These are phyloP conservation scores for Grammomys dolichurus DNA, from an alignment of 2,113 vertebrate species.

Conservation along the genomic window DNA sequence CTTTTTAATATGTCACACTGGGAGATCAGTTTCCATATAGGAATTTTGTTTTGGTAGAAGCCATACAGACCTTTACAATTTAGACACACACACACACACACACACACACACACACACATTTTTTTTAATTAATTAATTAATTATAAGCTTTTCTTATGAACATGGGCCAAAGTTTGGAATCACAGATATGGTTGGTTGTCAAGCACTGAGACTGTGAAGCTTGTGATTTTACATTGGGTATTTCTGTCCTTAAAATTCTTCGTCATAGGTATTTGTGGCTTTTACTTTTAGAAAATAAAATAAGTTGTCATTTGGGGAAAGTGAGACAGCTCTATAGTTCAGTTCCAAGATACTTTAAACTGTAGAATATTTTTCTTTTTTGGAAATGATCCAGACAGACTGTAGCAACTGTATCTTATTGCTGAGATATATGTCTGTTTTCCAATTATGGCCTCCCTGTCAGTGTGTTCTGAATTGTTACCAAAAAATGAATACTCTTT, in stretches of 20 bases:
- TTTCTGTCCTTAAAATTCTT: constrained; percentile 63
- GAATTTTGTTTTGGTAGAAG: neutral
- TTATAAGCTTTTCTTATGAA: constrained; percentile 8
- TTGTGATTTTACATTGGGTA: constrained; percentile 27
- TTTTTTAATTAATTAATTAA: too few relatives aligned
- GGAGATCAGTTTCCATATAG: neutral
- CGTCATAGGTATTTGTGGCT: neutral
- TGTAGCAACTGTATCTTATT: constrained; percentile 32
- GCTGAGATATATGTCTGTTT: constrained; percentile 59
- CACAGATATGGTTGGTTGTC: neutral
- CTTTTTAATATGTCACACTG: neutral
- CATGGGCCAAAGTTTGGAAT: neutral
- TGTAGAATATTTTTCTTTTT: constrained; percentile 9
- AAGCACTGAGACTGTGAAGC: neutral
- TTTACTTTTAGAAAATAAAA: constrained; percentile 48
- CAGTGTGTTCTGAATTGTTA: constrained; percentile 70
- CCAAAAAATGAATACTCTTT: constrained; percentile 64
- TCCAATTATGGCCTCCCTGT: constrained; percentile 59
- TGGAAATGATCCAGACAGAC: constrained; percentile 51
- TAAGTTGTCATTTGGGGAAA: constrained; percentile 50
- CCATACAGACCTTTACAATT: neutral
- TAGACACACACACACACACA: neutral
- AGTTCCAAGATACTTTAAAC: constrained; percentile 42
- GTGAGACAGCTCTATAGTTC: constrained; percentile 47
- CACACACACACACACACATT: too few relatives aligned